phyloP scores from a whole-genome alignment of 2,113 vertebrate genomes.

The Eleginops maclovinus region DNA sequence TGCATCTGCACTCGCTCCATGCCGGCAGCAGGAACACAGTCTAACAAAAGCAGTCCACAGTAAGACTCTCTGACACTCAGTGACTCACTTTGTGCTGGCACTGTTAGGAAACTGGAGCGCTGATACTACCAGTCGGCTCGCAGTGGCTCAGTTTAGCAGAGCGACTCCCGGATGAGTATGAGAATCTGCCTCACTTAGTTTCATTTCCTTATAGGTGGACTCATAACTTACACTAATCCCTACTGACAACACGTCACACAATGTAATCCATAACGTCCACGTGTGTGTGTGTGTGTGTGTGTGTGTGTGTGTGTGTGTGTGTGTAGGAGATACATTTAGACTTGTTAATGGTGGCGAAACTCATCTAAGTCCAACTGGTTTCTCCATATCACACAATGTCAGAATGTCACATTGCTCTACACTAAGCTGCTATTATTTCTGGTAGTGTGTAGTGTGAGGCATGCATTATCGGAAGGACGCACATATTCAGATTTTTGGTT shows the following conservation, averaged over 20 bases:
- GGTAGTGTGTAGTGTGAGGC: conserved; percentile 4
- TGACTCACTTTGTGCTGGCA: conserved; percentile 44
- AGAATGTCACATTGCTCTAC: conserved; percentile 2
- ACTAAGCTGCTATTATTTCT: background rate
- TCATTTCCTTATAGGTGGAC: conserved; percentile 23
- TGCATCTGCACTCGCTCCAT: conserved; percentile 1
- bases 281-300: conserved; percentile 38
- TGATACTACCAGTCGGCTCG: conserved; percentile 24
- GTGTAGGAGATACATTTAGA: conserved; percentile 28
- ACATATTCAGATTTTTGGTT: background rate
- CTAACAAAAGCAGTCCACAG: conserved; percentile 5
- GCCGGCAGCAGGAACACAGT: conserved; percentile 1
- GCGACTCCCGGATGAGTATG: conserved; percentile 15
- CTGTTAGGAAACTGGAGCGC: conserved; percentile 25
- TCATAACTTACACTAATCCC: conserved; percentile 16
- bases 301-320: no score
- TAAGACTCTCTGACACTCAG: conserved; percentile 27
- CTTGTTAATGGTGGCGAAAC: conserved; percentile 10
- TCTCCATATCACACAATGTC: conserved; percentile 17
- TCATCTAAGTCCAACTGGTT: conserved; percentile 32
- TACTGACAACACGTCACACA: conserved; percentile 18
- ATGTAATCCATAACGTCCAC: conserved; percentile 31
- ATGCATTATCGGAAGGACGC: background rate
- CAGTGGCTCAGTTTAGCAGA: conserved; percentile 6
- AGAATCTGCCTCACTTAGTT: conserved; percentile 27